Conservation (phyloP, 2,888 invertebrate species). For the Toxonevra muliebris region DNA sequence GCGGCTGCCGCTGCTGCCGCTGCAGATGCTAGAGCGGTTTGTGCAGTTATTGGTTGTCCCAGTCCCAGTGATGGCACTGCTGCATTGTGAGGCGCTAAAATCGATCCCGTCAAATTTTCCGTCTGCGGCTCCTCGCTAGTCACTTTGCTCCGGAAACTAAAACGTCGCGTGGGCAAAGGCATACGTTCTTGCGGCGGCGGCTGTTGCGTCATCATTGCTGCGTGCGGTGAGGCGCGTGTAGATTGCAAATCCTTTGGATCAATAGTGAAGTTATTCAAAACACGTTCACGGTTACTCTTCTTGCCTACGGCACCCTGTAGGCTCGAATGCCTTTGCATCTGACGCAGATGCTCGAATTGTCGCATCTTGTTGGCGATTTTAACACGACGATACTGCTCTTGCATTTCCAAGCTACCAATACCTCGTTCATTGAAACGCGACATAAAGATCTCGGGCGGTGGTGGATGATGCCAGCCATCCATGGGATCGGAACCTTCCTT, state of each 20-base stretch:
- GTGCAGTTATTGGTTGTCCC: too few relatives aligned
- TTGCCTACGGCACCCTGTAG: slow-evolving; percentile 7
- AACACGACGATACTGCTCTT: slow-evolving; percentile 33
- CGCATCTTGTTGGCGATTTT: slow-evolving; percentile 22
- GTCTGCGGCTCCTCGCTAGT: background rate
- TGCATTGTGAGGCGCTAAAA: too few relatives aligned
- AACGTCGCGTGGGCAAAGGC: background rate
- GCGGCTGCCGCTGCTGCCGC: too few relatives aligned
- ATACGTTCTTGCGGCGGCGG: slow-evolving; percentile 2
- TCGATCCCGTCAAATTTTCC: background rate
- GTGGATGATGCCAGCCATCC: slow-evolving; percentile 36
- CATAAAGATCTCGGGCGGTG: slow-evolving; percentile 27
- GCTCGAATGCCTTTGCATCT: slow-evolving; percentile 6
- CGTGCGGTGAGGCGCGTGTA: slow-evolving; percentile 7
- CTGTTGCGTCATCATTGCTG: background rate
- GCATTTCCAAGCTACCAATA: slow-evolving; percentile 26
- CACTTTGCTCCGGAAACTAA: background rate
- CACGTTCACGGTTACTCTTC: background rate
- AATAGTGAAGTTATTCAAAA: background rate
- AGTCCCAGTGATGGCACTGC: too few relatives aligned
- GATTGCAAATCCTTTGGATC: background rate
- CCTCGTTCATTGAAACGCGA: slow-evolving; percentile 25
- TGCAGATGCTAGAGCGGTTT: too few relatives aligned
- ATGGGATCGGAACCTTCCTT: slow-evolving; percentile 17
- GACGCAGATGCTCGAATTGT: slow-evolving; percentile 19